Evolutionary conservation across 2,797 vertebrate genomes (phyloP).

Genomic region (Gallinago stenura): DNA sequence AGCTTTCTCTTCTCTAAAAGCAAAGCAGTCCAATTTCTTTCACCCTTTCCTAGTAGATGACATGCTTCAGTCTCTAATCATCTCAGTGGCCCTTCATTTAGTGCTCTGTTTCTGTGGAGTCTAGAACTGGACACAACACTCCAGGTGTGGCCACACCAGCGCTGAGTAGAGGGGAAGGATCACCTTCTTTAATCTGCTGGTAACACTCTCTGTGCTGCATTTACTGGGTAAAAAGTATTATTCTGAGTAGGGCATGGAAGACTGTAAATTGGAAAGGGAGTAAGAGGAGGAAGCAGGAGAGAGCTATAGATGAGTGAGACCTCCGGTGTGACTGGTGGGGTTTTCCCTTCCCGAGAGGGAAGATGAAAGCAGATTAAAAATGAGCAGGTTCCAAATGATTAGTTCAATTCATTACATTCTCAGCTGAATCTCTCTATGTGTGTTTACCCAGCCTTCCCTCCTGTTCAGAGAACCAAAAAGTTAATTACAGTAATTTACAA

Average conservation of each 20-base stretch:
- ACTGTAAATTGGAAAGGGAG: neutral
- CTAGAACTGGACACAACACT: neutral
- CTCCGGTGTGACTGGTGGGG: neutral
- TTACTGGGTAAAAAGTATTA: neutral
- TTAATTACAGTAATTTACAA: conserved; percentile 23
- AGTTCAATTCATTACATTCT: conserved; percentile 38
- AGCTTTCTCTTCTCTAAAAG: neutral
- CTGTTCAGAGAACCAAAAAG: conserved; percentile 16
- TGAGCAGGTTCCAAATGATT: conserved; percentile 31
- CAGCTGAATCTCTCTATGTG: neutral
- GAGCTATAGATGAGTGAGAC: conserved; percentile 12
- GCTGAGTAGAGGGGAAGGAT: neutral
- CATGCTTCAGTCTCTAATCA: neutral
- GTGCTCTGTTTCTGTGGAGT: neutral
- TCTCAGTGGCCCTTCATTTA: neutral
- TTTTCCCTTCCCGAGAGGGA: neutral
- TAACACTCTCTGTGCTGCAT: neutral
- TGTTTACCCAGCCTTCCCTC: neutral
- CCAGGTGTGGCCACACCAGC: neutral
- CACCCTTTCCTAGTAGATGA: neutral
- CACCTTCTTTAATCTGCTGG: neutral
- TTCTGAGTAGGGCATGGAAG: neutral
- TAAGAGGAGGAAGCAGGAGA: neutral
- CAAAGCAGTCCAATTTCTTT: neutral
- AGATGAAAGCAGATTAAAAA: neutral